These are phyloP conservation scores for Microcebus ravelobensis DNA, from an alignment of 2,113 vertebrate species.

Conservation along the genomic window DNA sequence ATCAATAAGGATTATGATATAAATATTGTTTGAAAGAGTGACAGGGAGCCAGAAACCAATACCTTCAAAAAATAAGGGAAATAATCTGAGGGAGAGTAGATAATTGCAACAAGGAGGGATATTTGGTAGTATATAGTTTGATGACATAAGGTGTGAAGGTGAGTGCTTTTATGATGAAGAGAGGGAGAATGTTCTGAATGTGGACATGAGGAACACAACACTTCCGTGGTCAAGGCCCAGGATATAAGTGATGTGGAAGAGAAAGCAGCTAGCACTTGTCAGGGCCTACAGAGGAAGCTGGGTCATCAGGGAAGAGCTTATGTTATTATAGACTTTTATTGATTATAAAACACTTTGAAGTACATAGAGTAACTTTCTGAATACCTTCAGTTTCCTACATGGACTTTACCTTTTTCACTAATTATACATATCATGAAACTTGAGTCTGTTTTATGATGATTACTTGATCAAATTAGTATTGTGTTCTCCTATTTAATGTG, in stretches of 20 bases:
- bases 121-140: background rate
- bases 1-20: background rate
- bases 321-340: background rate
- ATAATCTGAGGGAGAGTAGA: background rate
- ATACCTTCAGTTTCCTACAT: background rate
- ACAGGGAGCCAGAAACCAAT: background rate
- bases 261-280: background rate
- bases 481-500: background rate
- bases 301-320: background rate
- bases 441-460: slow-evolving; percentile 12
- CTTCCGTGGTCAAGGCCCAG: background rate
- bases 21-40: background rate
- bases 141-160: background rate
- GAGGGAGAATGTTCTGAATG: background rate
- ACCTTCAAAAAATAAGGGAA: background rate
- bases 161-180: background rate
- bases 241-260: background rate
- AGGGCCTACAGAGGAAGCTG: background rate
- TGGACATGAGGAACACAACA: background rate
- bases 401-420: background rate
- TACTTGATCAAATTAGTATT: slow-evolving; percentile 2
- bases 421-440: background rate
- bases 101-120: background rate
- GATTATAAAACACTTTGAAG: background rate
- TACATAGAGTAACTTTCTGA: background rate